Base-by-base conservation (phyloP, 2,113 vertebrate species). In the Varanus salvator region DNA sequence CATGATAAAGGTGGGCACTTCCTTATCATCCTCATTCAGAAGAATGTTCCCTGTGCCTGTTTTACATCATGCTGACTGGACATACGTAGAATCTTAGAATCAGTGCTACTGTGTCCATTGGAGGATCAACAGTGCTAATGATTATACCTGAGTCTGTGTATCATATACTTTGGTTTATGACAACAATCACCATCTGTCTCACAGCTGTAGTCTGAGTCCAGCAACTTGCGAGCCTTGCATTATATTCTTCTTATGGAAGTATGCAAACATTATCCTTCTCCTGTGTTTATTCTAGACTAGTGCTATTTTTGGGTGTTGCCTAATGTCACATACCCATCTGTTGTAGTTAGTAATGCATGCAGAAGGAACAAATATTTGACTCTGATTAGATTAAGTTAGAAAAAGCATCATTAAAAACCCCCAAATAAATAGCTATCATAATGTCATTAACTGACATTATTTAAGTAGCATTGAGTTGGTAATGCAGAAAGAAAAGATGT, bases 311-410 rank as follows among this genome's bases (percentile, higher is more conserved):
- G 95, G 38, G 89, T 90, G 91, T 80, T 81, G 90, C 6, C 80
- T 92, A 89, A 90, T 86, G 81, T 69, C 71, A 38, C 86, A 74
- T 38, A 93, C 92, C 85, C 94, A 90, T 86, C 87, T 93, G 85
- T 89, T 95, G 72, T 84, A 92, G 90, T 94, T 95, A 90, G 90
- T 90, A 91, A 90, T 87, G 94, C 84, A 93, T 90, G 76, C 78
- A 90, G 93, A 95, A 93, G 64, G 83, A 95, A 80, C 80, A 94
- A 87, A 94, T 95, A 90, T 95, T 96, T 96, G 89, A 89, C 87
- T 93, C 88, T 92, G 90, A 94, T 94, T 95, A 92, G 71, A 94
- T 86, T 86, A 89, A 93, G 80, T 68, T 89, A 94, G 87, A 96
- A 94, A 89, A 90, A 95, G 90, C 91, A 23, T 77, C 8, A 57